Conservation (phyloP, 2,113 vertebrate species). For the Sprattus sprattus region DNA sequence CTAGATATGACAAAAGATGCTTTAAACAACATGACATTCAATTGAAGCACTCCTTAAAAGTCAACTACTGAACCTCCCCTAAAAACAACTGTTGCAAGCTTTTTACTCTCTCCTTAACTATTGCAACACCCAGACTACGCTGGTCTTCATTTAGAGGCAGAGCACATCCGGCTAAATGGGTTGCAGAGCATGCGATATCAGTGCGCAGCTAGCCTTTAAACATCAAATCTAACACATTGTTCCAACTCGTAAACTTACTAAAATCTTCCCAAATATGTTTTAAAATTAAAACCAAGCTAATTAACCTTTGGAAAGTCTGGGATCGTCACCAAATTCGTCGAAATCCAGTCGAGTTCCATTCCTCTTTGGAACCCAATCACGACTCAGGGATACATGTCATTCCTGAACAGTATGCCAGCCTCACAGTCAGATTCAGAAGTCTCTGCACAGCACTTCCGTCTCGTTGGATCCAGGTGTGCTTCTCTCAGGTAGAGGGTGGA, state of each 20-base stretch:
- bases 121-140: not conserved
- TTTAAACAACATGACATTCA: not conserved
- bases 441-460: conserved; percentile 68
- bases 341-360: not conserved
- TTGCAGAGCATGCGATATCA: not conserved
- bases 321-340: not conserved
- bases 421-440: conserved; percentile 2
- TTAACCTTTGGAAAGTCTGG: not conserved
- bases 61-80: not conserved
- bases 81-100: too few relatives aligned
- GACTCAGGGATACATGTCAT: not conserved
- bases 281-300: not conserved
- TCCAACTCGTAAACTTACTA: not conserved
- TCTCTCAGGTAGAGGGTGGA: conserved; percentile 65
- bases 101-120: not conserved
- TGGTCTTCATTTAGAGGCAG: not conserved
- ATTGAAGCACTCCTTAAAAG: not conserved
- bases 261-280: not conserved
- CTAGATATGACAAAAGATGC: not conserved
- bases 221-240: not conserved
- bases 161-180: not conserved
- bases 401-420: not conserved
- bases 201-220: not conserved
- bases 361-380: not conserved
- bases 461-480: conserved; percentile 82